Percentiles rank a stretch among this genome's conserved stretches.
phyloP scores from a whole-genome alignment of 2,797 vertebrate species.

The Tenualosa thibaudeaui region DNA sequence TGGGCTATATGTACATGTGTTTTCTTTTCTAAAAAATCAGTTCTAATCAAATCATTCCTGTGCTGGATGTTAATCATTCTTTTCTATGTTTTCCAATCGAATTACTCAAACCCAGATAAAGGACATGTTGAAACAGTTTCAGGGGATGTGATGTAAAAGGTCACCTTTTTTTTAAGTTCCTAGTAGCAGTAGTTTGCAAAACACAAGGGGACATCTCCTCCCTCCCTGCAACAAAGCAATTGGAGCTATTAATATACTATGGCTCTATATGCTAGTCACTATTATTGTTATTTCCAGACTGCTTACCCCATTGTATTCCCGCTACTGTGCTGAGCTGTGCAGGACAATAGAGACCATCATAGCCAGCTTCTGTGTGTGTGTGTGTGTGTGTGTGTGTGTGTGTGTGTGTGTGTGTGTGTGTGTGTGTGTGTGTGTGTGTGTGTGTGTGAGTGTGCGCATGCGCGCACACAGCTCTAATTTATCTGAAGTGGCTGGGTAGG shows the following conservation, averaged over 20 bases:
- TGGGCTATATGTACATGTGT: no score
- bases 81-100: neutral
- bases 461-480: constrained; percentile 20
- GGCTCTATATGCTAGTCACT: neutral
- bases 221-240: neutral
- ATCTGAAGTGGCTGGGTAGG: constrained; percentile 9
- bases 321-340: neutral
- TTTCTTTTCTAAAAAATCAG: neutral
- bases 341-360: constrained; percentile 12
- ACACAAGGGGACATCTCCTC: constrained; percentile 1
- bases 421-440: constrained; percentile 20
- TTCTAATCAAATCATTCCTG: neutral
- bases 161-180: neutral
- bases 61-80: neutral
- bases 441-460: neutral
- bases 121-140: neutral
- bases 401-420: constrained; percentile 18
- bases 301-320: neutral
- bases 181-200: neutral
- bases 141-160: neutral
- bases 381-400: constrained; percentile 25
- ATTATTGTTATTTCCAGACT: neutral
- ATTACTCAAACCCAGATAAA: neutral
- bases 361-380: neutral
- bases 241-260: neutral